A percentile compares a stretch with the other conserved stretches of the same genome.
Evolutionary conservation across 2,113 vertebrate genomes (phyloP).

Genomic region (Bambusicola thoracicus): DNA sequence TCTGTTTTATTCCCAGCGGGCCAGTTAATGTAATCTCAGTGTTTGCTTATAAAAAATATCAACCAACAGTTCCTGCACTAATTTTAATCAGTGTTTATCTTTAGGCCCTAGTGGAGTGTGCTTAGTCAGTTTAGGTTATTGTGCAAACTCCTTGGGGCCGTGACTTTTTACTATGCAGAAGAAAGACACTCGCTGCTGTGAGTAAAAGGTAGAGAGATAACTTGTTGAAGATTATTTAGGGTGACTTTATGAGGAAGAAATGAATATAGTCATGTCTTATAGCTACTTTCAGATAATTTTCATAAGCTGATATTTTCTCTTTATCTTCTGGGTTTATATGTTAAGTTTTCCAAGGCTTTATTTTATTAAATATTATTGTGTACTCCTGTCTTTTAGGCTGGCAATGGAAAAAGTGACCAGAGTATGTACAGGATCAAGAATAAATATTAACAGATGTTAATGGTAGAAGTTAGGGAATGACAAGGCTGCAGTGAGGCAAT

Average conservation of each 20-base stretch:
- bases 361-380: neutral
- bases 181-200: neutral
- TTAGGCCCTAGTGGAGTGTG: constrained; percentile 1
- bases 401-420: neutral
- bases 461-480: neutral
- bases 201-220: neutral
- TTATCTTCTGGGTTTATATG: neutral
- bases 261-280: neutral
- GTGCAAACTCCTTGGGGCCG: neutral
- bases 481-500: neutral
- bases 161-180: neutral
- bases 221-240: neutral
- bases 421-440: neutral
- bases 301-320: neutral
- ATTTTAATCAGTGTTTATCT: constrained; percentile 63
- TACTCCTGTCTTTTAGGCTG: neutral
- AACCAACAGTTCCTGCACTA: constrained; percentile 29
- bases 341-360: neutral
- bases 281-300: neutral
- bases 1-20: constrained; percentile 32
- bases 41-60: constrained; percentile 48
- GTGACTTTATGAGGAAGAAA: neutral
- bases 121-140: constrained; percentile 13
- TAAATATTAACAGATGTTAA: neutral
- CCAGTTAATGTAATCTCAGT: constrained; percentile 64